A percentile compares a stretch with the other conserved stretches of the same genome.
Conservation (phyloP, 2,113 vertebrate species). For the Amblyornis subalaris region DNA sequence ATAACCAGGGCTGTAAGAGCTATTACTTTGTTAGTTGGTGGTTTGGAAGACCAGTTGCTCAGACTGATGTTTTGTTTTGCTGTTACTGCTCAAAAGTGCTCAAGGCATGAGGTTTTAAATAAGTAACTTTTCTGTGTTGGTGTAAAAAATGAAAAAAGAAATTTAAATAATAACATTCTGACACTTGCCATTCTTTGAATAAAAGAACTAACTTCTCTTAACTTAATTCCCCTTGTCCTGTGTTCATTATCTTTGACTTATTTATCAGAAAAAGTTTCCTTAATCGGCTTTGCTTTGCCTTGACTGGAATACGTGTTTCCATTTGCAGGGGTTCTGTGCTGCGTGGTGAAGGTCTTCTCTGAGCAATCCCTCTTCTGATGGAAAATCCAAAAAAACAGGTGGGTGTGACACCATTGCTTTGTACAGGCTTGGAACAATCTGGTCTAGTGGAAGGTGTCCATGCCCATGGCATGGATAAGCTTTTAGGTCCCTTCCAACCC, state of each 20-base stretch:
- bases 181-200: background rate
- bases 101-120: background rate
- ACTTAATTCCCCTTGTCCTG: background rate
- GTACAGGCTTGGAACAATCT: background rate
- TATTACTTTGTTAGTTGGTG: background rate
- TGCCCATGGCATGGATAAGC: background rate
- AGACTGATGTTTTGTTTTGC: background rate
- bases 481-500: background rate
- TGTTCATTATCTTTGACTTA: background rate
- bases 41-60: background rate
- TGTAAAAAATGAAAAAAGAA: background rate
- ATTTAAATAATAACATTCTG: background rate
- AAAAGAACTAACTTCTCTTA: background rate
- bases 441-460: background rate
- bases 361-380: background rate
- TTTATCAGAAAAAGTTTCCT: background rate
- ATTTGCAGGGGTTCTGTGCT: background rate
- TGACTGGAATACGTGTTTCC: background rate
- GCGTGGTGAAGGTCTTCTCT: accelerated
- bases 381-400: background rate
- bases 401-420: background rate
- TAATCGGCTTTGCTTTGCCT: background rate
- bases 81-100: background rate
- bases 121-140: background rate
- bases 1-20: accelerated